Evolutionary conservation across 2,888 invertebrate genomes (phyloP), one percentile per base, ranked within the genome.

Genomic region (Amblyteles armatorius): DNA sequence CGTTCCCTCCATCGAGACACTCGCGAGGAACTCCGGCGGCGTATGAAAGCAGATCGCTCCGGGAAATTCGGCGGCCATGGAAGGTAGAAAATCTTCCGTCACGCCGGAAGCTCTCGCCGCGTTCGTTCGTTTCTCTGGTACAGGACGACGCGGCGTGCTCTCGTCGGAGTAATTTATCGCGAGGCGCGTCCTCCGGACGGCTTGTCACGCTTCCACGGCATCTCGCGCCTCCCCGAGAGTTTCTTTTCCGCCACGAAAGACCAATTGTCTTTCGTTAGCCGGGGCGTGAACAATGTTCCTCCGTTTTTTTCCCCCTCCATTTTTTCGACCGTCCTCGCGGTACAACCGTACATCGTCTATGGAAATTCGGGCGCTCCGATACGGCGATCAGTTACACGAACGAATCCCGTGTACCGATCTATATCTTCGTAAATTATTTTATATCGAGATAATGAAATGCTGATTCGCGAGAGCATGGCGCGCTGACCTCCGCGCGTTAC

Each of bases 191-290:
- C 80, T 80, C 83, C 85, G 83, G 73, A 57, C 76, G 74, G 73
- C 80, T 85, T 85, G 85, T 85, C 85, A 85, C 85, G 85, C 80
- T 85, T 83, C 83, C 85, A 69, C 83, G 83, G 73, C 68, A 80
- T 80, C 80, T 68, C 74, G 69, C 79, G 44, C 44, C 72, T 67
- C 65, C 40, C 40, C 22, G 26, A 69, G 50, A 79, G 55, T 60
- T 69, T 76, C 40, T 81, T 69, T 76, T 57, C 52, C 67, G 44
- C 48, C 55, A 60, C 73, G 68, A 80, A 73, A 73, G 50, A 73
- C 77, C 79, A 65, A 85, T 82, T 85, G 83, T 83, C 83, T 85
- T 80, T 77, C 80, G 83, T 80, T 80, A 80, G 77, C 77, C 80
- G 77, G 80, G 85, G 82, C 82, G 85, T 82, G 82, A 79, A 79